Conservation (phyloP, 2,113 vertebrate species). For the Hydrochoerus hydrochaeris region DNA sequence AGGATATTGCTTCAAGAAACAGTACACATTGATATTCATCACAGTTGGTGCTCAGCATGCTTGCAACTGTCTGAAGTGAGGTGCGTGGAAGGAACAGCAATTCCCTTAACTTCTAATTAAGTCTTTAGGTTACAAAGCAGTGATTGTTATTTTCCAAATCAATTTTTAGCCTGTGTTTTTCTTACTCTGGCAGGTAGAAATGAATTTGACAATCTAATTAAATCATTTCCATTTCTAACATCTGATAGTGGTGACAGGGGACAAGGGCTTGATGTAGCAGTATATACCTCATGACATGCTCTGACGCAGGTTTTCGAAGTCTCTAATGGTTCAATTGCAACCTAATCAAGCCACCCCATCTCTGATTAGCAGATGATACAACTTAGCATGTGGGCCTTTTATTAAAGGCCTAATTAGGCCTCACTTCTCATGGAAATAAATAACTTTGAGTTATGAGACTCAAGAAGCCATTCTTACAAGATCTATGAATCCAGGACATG, state of each 20-base stretch:
- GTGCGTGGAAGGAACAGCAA: conserved; percentile 73
- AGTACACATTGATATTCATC: conserved; percentile 79
- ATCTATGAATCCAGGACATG: neutral
- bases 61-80: conserved; percentile 67
- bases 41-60: conserved; percentile 76
- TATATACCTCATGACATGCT: neutral
- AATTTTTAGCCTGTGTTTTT: conserved; percentile 67
- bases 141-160: conserved; percentile 78
- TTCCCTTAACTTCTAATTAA: conserved; percentile 78
- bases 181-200: conserved; percentile 66
- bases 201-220: conserved; percentile 71
- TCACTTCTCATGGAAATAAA: conserved; percentile 56
- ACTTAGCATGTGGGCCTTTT: conserved; percentile 13
- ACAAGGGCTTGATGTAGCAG: conserved; percentile 19
- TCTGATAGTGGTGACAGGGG: conserved; percentile 36
- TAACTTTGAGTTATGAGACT: neutral
- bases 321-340: conserved; percentile 55
- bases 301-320: conserved; percentile 14
- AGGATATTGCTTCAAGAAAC: conserved; percentile 76
- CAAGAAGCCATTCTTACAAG: neutral
- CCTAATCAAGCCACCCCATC: neutral
- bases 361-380: conserved; percentile 43
- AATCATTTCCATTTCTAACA: conserved; percentile 62
- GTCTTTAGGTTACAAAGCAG: conserved; percentile 73
- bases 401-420: conserved; percentile 6